Conservation (phyloP, 2,888 invertebrate genomes). For the Anodontia alba region DNA sequence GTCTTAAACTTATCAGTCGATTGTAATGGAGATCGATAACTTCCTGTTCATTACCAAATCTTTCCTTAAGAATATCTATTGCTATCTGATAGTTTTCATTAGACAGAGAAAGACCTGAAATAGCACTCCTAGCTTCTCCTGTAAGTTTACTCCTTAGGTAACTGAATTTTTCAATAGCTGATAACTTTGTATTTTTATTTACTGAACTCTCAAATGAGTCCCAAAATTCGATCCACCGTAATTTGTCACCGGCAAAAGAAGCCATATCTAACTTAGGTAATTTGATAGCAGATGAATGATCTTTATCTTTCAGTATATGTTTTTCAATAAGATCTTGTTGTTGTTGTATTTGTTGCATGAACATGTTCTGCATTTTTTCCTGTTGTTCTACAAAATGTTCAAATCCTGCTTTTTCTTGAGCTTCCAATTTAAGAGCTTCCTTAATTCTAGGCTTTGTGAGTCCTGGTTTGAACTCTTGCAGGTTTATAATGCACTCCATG, state of each 20-base stretch:
- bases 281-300: neutral
- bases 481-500: neutral
- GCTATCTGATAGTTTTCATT: conserved; percentile 4
- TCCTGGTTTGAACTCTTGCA: neutral
- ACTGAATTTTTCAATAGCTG: neutral
- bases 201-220: neutral
- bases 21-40: neutral
- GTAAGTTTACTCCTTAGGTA: neutral
- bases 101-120: neutral
- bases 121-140: neutral
- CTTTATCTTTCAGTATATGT: neutral
- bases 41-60: neutral
- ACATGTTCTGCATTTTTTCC: neutral
- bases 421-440: too few relatives aligned
- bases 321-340: neutral
- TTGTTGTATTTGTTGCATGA: neutral
- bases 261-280: neutral
- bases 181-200: neutral
- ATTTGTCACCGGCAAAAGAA: neutral
- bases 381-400: neutral
- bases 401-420: neutral
- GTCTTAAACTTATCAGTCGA: neutral
- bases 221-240: neutral
- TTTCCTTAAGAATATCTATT: neutral
- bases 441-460: neutral